Conservation (phyloP, 2,113 vertebrate genomes). For the Nansenia antarctica region DNA sequence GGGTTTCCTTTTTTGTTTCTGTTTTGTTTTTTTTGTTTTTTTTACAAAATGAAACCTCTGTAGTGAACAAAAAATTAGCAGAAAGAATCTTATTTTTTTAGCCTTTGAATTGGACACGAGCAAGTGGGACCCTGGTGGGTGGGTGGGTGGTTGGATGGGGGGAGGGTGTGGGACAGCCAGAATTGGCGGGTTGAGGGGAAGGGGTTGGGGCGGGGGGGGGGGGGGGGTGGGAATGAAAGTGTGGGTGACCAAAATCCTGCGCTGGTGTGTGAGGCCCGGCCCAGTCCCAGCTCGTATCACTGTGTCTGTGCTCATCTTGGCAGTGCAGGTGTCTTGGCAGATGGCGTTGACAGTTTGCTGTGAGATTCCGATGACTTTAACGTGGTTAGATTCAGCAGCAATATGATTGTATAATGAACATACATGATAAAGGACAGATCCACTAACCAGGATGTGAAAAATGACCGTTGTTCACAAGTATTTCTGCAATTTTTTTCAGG, state of each 20-base stretch:
- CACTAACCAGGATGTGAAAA: conserved; percentile 23
- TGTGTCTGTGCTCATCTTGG: conserved; percentile 5
- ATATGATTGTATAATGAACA: conserved; percentile 65
- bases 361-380: conserved; percentile 37
- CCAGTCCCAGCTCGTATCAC: conserved; percentile 1
- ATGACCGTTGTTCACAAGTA: conserved; percentile 15
- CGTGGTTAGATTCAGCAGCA: conserved; percentile 55
- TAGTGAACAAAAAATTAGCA: conserved; percentile 75
- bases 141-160: conserved; percentile 9
- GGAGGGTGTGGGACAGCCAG: too few species aligned
- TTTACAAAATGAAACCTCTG: conserved; percentile 76
- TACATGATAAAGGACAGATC: conserved; percentile 34
- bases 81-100: conserved; percentile 67
- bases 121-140: conserved; percentile 38
- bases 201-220: conserved; percentile 2
- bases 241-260: conserved; percentile 27
- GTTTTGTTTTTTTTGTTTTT: conserved; percentile 43
- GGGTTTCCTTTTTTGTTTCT: conserved; percentile 45
- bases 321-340: conserved; percentile 35
- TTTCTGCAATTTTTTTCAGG: conserved; percentile 33
- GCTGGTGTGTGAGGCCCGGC: conserved; percentile 23
- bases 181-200: too few species aligned
- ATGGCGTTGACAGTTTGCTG: conserved; percentile 35
- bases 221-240: conserved; percentile 16
- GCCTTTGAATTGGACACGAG: conserved; percentile 61